These are phyloP conservation scores for Temnothorax unifasciatus DNA, from an alignment of 2,888 invertebrate genomes.

Conservation along the genomic window DNA sequence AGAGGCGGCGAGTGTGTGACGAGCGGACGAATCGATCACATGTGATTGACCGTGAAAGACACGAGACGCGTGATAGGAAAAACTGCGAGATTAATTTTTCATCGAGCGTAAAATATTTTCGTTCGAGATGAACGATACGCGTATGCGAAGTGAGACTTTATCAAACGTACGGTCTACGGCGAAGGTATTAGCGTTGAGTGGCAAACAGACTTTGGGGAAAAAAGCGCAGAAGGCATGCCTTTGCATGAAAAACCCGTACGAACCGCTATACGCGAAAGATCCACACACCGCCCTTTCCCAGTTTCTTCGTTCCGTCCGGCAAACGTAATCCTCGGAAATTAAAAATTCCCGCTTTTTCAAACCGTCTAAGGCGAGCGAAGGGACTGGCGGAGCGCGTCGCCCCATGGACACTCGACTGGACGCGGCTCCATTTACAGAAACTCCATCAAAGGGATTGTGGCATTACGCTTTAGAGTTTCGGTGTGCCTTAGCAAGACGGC, in stretches of 20 bases:
- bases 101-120: neutral
- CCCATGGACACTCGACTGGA: slow-evolving; percentile 37
- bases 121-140: neutral
- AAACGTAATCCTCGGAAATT: slow-evolving; percentile 84
- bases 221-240: slow-evolving; percentile 53
- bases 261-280: neutral
- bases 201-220: slow-evolving; percentile 72
- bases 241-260: slow-evolving; percentile 6
- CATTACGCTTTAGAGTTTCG: slow-evolving; percentile 83
- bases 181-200: slow-evolving; percentile 61
- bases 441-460: slow-evolving; percentile 85
- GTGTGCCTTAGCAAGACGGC: slow-evolving; percentile 53
- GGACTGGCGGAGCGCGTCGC: slow-evolving; percentile 14
- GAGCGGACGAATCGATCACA: slow-evolving; percentile 33
- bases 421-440: slow-evolving; percentile 85
- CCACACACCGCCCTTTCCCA: slow-evolving; percentile 26
- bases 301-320: slow-evolving; percentile 37
- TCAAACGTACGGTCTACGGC: slow-evolving; percentile 50
- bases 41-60: slow-evolving; percentile 15
- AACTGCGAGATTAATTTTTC: neutral
- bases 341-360: slow-evolving; percentile 82
- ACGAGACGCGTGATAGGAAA: neutral
- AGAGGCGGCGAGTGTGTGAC: neutral
- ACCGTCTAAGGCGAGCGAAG: slow-evolving; percentile 68
- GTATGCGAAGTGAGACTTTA: neutral